Evolutionary conservation across 2,113 vertebrate genomes (phyloP).

Genomic region (Trichechus manatus): DNA sequence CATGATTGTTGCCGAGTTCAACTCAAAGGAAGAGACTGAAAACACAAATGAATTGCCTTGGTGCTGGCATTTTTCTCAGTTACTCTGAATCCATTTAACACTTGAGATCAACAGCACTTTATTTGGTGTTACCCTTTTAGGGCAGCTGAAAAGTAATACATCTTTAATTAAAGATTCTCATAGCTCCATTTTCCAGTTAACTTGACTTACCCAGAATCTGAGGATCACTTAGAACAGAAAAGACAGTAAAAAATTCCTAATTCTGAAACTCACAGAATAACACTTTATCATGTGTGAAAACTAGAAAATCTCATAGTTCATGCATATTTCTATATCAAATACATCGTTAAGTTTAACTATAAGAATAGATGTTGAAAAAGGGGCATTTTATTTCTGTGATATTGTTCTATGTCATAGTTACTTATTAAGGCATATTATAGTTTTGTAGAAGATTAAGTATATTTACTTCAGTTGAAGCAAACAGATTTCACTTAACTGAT

Average conservation of each 20-base stretch:
- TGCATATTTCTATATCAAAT: not conserved
- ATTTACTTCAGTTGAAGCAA: not conserved
- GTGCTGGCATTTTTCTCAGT: not conserved
- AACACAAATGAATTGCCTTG: not conserved
- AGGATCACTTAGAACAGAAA: constrained; percentile 8
- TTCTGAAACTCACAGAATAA: constrained; percentile 42
- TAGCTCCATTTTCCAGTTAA: not conserved
- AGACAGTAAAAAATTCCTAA: not conserved
- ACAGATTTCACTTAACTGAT: not conserved
- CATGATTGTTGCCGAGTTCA: constrained; percentile 18
- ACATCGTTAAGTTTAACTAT: not conserved
- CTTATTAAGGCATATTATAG: constrained; percentile 8
- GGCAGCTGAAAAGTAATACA: not conserved
- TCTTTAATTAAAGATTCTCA: not conserved
- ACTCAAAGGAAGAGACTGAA: not conserved
- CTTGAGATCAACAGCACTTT: not conserved
- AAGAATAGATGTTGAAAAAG: not conserved
- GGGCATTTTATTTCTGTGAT: constrained; percentile 16
- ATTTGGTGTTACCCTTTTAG: not conserved
- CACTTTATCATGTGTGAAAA: not conserved
- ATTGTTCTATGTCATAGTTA: not conserved
- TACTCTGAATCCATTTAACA: constrained; percentile 3
- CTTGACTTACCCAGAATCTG: not conserved
- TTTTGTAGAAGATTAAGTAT: not conserved
- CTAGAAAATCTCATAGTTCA: not conserved